phyloP scores from a whole-genome alignment of 2,113 vertebrate species.

The Dasypus novemcinctus region DNA sequence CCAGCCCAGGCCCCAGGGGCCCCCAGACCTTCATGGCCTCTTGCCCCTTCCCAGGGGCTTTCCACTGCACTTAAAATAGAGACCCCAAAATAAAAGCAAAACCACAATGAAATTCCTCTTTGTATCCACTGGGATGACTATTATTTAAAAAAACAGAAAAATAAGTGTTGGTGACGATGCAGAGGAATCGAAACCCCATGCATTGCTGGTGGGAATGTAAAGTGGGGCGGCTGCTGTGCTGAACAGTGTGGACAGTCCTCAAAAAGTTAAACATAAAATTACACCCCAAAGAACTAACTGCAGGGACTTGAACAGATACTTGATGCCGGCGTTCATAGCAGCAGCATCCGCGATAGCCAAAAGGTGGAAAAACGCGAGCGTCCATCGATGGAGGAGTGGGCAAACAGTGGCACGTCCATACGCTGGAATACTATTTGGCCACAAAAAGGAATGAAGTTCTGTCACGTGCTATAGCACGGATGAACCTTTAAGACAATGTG shows the following conservation, averaged over 20 bases:
- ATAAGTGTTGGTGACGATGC: too few relatives aligned
- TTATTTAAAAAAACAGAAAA: too few relatives aligned
- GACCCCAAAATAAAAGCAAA: background rate
- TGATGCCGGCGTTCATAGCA: too few relatives aligned
- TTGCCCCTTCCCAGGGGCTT: background rate
- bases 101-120: background rate
- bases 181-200: rapidly evolving
- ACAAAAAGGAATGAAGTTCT: background rate
- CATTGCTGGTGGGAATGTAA: background rate
- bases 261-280: background rate
- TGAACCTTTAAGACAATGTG: background rate
- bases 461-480: background rate
- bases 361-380: background rate
- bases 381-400: rapidly evolving
- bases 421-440: background rate
- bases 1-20: background rate
- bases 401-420: background rate
- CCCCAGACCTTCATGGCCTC: background rate
- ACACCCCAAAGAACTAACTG: too few relatives aligned
- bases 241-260: background rate
- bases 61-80: background rate
- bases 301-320: background rate
- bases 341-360: background rate
- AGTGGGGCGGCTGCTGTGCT: rapidly evolving
- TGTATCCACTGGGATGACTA: background rate